A percentile compares a stretch with the other conserved stretches of the same genome.
These are phyloP conservation scores for Branchellion lobata DNA, from an alignment of 2,888 invertebrate species.

Conservation along the genomic window DNA sequence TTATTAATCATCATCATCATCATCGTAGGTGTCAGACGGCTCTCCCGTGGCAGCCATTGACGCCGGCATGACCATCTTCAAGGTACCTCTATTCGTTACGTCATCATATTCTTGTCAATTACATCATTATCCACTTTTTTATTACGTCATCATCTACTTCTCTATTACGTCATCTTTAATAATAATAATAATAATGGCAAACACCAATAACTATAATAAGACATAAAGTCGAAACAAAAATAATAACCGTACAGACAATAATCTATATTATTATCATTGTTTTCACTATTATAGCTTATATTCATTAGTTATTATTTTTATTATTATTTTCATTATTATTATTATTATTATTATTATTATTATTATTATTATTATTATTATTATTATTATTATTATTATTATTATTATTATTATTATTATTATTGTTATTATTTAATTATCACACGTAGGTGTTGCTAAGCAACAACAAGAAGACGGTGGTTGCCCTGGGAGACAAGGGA, in stretches of 20 bases:
- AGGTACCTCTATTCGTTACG: conserved; percentile 53
- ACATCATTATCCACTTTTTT: background rate
- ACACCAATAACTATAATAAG: too few species aligned
- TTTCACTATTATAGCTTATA: too few species aligned
- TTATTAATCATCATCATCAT: too few species aligned
- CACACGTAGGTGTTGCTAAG: conserved; percentile 55
- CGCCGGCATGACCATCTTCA: conserved; percentile 61
- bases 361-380: conserved; percentile 4
- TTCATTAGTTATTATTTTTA: too few species aligned
- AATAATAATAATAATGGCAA: too few species aligned
- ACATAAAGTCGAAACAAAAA: too few species aligned
- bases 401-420: background rate
- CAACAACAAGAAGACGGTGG: conserved; percentile 61
- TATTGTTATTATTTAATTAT: background rate
- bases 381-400: background rate
- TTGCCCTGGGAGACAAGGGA: conserved; percentile 61
- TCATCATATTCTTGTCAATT: background rate
- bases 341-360: conserved; percentile 8
- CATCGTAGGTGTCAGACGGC: conserved; percentile 55
- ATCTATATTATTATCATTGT: too few species aligned
- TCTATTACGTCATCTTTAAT: too few species aligned
- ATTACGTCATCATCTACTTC: too few species aligned
- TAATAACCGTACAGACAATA: too few species aligned
- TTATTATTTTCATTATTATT: background rate
- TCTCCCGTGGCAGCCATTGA: conserved; percentile 60